Base-by-base conservation (phyloP, 2,797 vertebrate species). In the Setipinna tenuifilis region DNA sequence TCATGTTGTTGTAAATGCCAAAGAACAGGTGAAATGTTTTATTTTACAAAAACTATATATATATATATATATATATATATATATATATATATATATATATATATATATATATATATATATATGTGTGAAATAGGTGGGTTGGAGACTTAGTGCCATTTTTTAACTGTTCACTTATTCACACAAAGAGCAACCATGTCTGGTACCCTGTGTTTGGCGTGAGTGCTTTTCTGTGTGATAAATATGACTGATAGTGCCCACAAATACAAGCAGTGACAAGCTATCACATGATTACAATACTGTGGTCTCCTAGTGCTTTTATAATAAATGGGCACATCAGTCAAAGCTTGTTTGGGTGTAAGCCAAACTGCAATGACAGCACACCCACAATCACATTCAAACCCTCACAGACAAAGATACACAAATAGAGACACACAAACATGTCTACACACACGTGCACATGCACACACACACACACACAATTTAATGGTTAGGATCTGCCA, bases 281-380 rank as follows among this genome's bases (percentile, higher is more conserved):
- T 78, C 71, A 44, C 17, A 78, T 78, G 71, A 78, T 41, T 78
- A 78, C 71, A 78, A 78, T 78, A 17, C 71, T 78, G 71, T 78
- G 71, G 35, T 78, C 71, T 78, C 71, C 31, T 78, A 82, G 82
- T 87, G 87, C 65, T 85, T 86, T 88, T 88, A 88, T 85, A 81
- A 78, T 86, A 86, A 85, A 88, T 83, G 78, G 68, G 62, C 85
- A 84, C 85, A 85, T 88, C 87, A 86, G 85, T 87, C 87, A 87
- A 81, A 58, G 50, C 46, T 83, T 44, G 71, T 44, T 78, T 78
- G 35, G 35, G 31, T 44, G 35, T 31, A 78, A 78, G 71, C 71
- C 71, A 44, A 44, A 78, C 71, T 41, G 19, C 35, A 78, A 9
- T 44, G 31, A 21, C 71, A 21, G 17, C 35, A 44, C 35, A 78